These are phyloP conservation scores for Callaeas wilsoni DNA, from an alignment of 2,113 vertebrate species.

Conservation along the genomic window DNA sequence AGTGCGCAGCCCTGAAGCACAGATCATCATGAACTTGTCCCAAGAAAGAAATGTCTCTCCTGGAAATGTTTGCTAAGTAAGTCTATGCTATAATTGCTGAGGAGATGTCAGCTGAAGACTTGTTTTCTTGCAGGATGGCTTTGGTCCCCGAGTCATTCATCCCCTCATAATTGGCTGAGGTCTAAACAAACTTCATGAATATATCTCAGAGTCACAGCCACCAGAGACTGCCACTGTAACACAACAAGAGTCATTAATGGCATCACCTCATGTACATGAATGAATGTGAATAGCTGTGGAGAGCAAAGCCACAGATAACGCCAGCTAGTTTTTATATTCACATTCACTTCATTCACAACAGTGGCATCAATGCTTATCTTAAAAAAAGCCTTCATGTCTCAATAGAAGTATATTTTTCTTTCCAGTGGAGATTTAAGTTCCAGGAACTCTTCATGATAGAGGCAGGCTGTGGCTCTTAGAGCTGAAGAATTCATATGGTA, in stretches of 20 bases:
- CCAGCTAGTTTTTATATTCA: background rate
- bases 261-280: background rate
- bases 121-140: background rate
- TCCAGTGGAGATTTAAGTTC: background rate
- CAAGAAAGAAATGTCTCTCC: background rate
- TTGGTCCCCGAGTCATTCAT: background rate
- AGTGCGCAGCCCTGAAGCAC: background rate
- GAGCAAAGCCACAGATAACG: background rate
- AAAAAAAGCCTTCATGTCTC: background rate
- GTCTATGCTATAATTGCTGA: background rate
- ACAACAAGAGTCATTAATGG: background rate
- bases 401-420: background rate
- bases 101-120: background rate
- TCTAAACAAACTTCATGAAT: slow-evolving; percentile 2
- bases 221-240: background rate
- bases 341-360: background rate
- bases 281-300: background rate
- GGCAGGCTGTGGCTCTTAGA: background rate
- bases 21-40: background rate
- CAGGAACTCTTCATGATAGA: background rate
- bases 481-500: background rate
- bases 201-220: background rate
- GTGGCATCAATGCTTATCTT: background rate
- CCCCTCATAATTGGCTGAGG: background rate
- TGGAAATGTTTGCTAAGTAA: background rate